phyloP scores from a whole-genome alignment of 2,113 vertebrate genomes.

The Leptodactylus fuscus region DNA sequence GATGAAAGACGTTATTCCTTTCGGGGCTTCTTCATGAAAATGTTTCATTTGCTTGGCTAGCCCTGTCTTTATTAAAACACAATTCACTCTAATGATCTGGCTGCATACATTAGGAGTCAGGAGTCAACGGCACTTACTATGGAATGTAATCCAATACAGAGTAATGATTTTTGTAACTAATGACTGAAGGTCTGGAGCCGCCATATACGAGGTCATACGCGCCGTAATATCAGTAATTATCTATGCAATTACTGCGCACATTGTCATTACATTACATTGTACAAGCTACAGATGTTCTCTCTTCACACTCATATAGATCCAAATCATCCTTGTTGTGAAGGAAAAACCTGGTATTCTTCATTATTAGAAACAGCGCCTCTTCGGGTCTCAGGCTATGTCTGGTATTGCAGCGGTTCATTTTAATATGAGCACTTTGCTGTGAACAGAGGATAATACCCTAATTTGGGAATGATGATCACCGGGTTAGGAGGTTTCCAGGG shows the following conservation, averaged over 20 bases:
- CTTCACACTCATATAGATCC: not conserved
- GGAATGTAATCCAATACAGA: not conserved
- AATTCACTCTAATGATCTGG: constrained; percentile 10
- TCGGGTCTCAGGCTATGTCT: too few species aligned
- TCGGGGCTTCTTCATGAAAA: not conserved
- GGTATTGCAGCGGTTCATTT: too few species aligned
- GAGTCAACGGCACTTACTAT: constrained; percentile 1
- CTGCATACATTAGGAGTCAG: not conserved
- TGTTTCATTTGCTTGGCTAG: not conserved
- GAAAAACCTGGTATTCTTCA: too few species aligned
- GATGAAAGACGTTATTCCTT: not conserved
- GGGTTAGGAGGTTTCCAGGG: too few species aligned
- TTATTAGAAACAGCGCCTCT: too few species aligned
- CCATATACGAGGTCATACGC: not conserved
- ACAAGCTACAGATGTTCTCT: not conserved
- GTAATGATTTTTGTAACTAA: not conserved
- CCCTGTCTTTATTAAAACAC: constrained; percentile 4
- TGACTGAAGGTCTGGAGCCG: not conserved
- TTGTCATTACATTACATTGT: not conserved
- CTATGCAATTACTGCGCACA: not conserved
- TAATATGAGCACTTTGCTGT: too few species aligned
- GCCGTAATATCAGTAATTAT: constrained; percentile 13
- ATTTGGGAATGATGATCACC: too few species aligned
- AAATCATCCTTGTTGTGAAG: too few species aligned
- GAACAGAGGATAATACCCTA: too few species aligned